These are phyloP conservation scores for Leuctra nigra DNA, from an alignment of 2,888 invertebrate genomes.

Conservation along the genomic window DNA sequence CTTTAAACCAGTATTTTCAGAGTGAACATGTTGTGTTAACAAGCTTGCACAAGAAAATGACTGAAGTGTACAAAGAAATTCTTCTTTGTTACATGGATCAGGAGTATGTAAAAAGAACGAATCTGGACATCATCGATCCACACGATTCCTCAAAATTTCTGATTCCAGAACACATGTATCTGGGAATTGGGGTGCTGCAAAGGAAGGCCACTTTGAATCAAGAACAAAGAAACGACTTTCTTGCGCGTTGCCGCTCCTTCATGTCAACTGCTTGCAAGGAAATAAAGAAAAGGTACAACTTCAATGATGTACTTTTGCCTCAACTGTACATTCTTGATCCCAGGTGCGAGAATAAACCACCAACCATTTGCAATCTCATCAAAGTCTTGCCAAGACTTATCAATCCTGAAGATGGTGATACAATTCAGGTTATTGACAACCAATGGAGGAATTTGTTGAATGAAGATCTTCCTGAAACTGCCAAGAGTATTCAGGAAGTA, in stretches of 20 bases:
- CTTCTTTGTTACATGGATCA: conserved; percentile 22
- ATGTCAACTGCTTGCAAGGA: conserved; percentile 2
- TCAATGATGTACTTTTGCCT: not conserved
- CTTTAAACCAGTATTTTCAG: conserved; percentile 27
- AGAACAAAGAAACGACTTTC: conserved; percentile 1
- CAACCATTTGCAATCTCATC: not conserved
- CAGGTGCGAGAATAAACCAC: not conserved
- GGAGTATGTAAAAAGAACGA: conserved; percentile 16
- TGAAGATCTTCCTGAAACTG: not conserved
- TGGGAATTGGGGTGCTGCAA: conserved; percentile 19
- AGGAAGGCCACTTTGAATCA: not conserved
- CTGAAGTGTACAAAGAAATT: conserved; percentile 21
- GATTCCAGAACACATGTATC: conserved; percentile 26
- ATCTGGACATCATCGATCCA: conserved; percentile 24
- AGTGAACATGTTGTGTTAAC: conserved; percentile 25
- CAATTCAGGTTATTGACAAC: conserved; percentile 4
- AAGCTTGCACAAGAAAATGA: conserved; percentile 22
- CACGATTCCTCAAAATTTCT: conserved; percentile 20
- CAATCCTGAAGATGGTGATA: not conserved
- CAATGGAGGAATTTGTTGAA: conserved; percentile 6
- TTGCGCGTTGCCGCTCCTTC: not conserved
- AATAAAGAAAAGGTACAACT: conserved; percentile 8
- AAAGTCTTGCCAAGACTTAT: conserved; percentile 1
- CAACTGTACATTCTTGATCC: not conserved
- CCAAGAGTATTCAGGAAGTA: conserved; percentile 10